phyloP scores from a whole-genome alignment of 2,888 invertebrate species.

The Nomada hirtipes region DNA sequence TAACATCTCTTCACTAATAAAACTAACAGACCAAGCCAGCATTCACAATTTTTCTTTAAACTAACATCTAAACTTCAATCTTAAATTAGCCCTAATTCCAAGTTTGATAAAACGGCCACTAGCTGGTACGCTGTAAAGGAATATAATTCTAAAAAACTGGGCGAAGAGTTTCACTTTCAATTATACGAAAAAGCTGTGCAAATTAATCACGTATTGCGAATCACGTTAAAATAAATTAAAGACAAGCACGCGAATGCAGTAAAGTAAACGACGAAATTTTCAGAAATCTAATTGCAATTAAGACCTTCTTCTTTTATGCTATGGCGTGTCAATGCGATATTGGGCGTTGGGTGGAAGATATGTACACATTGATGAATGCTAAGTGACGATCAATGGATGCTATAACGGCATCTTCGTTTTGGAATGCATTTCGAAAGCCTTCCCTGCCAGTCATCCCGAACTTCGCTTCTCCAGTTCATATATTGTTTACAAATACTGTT shows the following conservation, averaged over 20 bases:
- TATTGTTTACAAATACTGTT: no score
- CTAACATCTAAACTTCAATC: no score
- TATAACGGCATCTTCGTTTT: constrained; percentile 50
- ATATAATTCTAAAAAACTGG: no score
- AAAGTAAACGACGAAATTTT: neutral
- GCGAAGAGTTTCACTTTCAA: neutral
- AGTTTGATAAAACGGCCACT: no score
- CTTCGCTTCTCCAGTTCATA: constrained; percentile 26
- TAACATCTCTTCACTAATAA: no score
- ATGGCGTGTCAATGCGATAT: constrained; percentile 33
- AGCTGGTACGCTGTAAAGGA: no score
- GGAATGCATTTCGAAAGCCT: constrained; percentile 66
- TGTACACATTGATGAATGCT: constrained; percentile 70
- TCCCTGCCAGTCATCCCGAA: constrained; percentile 19
- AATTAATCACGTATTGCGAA: neutral
- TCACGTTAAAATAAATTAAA: neutral
- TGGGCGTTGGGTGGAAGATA: constrained; percentile 51
- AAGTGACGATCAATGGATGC: constrained; percentile 68
- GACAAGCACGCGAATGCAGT: neutral
- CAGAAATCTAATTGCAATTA: constrained; percentile 27
- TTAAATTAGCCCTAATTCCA: no score
- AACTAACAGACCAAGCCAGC: no score
- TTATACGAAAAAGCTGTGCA: neutral
- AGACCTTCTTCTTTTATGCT: constrained; percentile 19
- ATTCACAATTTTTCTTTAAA: no score